A percentile compares a stretch with the other conserved stretches of the same genome.
Evolutionary conservation across 2,113 vertebrate genomes (phyloP).

Genomic region (Sigmodon hispidus): DNA sequence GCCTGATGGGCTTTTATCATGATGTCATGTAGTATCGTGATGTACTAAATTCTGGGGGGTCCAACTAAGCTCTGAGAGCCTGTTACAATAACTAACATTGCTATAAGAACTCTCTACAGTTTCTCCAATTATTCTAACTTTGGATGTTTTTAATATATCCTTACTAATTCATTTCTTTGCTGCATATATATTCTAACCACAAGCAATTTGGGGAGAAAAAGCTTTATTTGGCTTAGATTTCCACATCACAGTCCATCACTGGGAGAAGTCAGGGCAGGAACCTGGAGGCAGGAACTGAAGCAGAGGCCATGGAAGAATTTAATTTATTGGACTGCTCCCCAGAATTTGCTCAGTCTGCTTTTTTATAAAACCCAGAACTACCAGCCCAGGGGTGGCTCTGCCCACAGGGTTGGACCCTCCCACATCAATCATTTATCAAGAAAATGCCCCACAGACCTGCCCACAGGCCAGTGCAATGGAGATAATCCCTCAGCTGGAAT

Average conservation of each 20-base stretch:
- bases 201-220: neutral
- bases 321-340: neutral
- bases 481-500: neutral
- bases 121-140: conserved; percentile 19
- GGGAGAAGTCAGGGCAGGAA: neutral
- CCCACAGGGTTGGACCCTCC: neutral
- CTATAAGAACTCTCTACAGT: conserved; percentile 53
- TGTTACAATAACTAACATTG: neutral
- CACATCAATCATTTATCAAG: neutral
- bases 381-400: neutral
- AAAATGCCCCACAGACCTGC: neutral
- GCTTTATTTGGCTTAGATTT: neutral
- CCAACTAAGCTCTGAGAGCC: neutral
- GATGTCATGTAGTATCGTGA: too few species aligned
- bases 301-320: neutral
- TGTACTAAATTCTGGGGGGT: neutral
- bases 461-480: too few species aligned
- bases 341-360: neutral
- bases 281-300: neutral
- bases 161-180: neutral
- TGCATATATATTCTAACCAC: neutral
- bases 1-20: neutral
- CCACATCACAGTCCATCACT: neutral
- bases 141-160: neutral
- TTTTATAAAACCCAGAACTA: neutral